These are phyloP conservation scores for Brachypteracias leptosomus DNA, from an alignment of 2,113 vertebrate genomes.

Conservation along the genomic window DNA sequence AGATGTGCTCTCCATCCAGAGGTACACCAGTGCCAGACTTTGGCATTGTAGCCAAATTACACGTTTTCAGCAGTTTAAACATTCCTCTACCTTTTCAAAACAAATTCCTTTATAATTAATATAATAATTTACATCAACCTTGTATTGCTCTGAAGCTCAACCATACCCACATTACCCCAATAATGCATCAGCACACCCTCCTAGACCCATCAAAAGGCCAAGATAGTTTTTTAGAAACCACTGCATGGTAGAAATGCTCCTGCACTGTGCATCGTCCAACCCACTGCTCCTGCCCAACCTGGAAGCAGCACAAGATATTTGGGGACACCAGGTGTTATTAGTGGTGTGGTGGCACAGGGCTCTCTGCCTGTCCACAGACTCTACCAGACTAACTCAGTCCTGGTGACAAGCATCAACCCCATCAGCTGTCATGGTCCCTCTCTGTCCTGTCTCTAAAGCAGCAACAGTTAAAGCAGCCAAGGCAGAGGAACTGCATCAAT, in stretches of 20 bases:
- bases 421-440: background rate
- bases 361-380: background rate
- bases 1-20: background rate
- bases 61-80: background rate
- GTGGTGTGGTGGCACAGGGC: background rate
- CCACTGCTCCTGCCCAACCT: background rate
- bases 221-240: background rate
- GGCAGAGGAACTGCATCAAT: background rate
- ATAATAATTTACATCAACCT: background rate
- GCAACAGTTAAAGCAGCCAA: background rate
- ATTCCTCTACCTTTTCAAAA: background rate
- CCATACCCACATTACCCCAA: accelerated
- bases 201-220: background rate
- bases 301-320: background rate
- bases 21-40: background rate
- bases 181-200: background rate
- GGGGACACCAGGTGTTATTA: background rate
- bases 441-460: background rate
- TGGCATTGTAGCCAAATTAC: background rate
- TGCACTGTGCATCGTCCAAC: background rate
- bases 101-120: background rate
- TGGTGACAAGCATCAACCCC: background rate
- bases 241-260: background rate
- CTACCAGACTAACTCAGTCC: background rate
- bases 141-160: accelerated